Conservation (phyloP, 2,797 vertebrate species). For the Dermochelys coriacea region DNA sequence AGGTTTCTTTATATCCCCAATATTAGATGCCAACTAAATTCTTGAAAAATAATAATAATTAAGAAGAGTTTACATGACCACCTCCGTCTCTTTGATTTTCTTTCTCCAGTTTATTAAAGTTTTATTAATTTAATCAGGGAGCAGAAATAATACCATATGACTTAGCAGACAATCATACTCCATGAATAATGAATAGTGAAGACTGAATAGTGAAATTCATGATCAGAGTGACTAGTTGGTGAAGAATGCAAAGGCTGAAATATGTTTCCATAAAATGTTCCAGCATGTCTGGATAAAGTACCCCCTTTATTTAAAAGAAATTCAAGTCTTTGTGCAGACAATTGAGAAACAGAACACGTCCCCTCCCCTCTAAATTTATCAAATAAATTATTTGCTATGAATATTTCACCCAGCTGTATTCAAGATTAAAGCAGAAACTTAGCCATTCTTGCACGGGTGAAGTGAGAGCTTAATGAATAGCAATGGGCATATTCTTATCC, state of each 20-base stretch:
- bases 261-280: neutral
- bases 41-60: neutral
- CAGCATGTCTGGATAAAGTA: neutral
- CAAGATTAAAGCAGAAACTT: neutral
- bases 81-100: neutral
- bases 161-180: neutral
- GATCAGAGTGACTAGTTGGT: accelerated
- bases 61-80: neutral
- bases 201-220: neutral
- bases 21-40: neutral
- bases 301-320: neutral
- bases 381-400: neutral
- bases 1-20: neutral
- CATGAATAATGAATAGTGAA: neutral
- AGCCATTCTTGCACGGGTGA: neutral
- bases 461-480: slow-evolving; percentile 1
- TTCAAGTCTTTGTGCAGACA: neutral
- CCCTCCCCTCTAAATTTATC: neutral
- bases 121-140: neutral
- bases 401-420: neutral
- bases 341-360: neutral
- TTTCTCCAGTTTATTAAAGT: neutral
- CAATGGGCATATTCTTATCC: neutral
- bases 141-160: neutral
- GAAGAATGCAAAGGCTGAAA: neutral